phyloP scores from a whole-genome alignment of 2,888 invertebrate species.

The Cephus spinipes region DNA sequence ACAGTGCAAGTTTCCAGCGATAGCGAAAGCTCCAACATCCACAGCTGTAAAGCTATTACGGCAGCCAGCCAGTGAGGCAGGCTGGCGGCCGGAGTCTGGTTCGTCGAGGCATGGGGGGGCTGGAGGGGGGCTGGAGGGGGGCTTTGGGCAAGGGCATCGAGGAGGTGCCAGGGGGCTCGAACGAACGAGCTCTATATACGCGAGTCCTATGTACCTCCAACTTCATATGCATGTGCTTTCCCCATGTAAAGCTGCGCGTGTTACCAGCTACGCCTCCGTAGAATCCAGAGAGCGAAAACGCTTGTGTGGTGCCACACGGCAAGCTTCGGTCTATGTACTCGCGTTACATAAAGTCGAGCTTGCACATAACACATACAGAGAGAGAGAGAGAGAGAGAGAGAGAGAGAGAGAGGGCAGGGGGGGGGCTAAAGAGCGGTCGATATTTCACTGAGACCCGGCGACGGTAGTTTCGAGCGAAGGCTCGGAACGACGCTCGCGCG shows the following conservation, averaged over 20 bases:
- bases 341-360: constrained; percentile 27
- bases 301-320: constrained; percentile 7
- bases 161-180: constrained; percentile 36
- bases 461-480: constrained; percentile 46
- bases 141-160: constrained; percentile 51
- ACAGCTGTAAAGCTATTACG: constrained; percentile 60
- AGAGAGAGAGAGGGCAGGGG: constrained; percentile 23
- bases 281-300: neutral
- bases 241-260: constrained; percentile 10
- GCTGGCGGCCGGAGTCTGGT: constrained; percentile 7
- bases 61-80: constrained; percentile 23
- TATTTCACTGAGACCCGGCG: constrained; percentile 52
- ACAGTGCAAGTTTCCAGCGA: constrained; percentile 61
- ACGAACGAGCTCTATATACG: constrained; percentile 33
- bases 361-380: constrained; percentile 27
- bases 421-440: constrained; percentile 53
- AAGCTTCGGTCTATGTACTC: constrained; percentile 11
- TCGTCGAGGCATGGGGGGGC: constrained; percentile 30
- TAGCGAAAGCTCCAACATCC: constrained; percentile 61
- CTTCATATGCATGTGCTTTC: constrained; percentile 26
- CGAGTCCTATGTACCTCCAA: constrained; percentile 15
- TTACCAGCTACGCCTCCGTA: constrained; percentile 3
- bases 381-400: constrained; percentile 13
- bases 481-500: constrained; percentile 39
- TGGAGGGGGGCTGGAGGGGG: constrained; percentile 28